A percentile compares a stretch with the other conserved stretches of the same genome.
Evolutionary conservation across 1,140 invertebrate genomes (phyloP).

Genomic region (Cyclargus thomasi): DNA sequence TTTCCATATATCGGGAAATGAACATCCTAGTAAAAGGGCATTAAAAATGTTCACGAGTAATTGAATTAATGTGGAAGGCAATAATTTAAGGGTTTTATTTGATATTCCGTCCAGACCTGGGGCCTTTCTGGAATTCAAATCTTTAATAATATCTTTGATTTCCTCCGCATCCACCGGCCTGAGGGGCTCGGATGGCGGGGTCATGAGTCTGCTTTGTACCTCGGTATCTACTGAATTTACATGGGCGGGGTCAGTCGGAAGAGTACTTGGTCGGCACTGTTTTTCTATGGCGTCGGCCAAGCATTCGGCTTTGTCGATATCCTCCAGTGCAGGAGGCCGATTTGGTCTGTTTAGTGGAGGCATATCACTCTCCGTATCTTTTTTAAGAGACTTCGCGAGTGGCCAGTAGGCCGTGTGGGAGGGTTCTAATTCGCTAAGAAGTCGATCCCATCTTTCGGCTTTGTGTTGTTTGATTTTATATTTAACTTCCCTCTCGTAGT

Average conservation of each 20-base stretch:
- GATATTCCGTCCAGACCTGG: too few relatives aligned
- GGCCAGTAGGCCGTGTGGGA: conserved; percentile 22
- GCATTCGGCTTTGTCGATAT: conserved; percentile 11
- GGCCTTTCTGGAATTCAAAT: too few relatives aligned
- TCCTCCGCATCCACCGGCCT: background rate
- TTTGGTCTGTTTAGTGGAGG: too few relatives aligned
- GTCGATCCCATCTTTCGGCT: conserved; percentile 16
- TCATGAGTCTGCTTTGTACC: background rate
- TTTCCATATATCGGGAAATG: too few relatives aligned
- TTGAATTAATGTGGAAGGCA: too few relatives aligned
- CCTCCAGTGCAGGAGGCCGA: background rate
- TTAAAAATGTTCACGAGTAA: too few relatives aligned
- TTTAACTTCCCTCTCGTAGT: conserved; percentile 14
- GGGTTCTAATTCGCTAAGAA: conserved; percentile 16
- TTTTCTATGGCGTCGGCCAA: background rate
- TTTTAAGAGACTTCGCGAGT: background rate
- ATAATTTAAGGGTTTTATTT: too few relatives aligned
- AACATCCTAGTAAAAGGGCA: too few relatives aligned
- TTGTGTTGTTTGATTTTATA: conserved; percentile 3
- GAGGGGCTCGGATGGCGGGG: background rate
- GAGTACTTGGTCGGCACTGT: background rate
- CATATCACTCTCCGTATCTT: background rate
- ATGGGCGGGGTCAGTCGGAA: background rate
- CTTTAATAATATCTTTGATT: background rate
- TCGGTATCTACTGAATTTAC: background rate